These are phyloP conservation scores for Pogonocichla stellata DNA, from an alignment of 2,113 vertebrate genomes.

Conservation along the genomic window DNA sequence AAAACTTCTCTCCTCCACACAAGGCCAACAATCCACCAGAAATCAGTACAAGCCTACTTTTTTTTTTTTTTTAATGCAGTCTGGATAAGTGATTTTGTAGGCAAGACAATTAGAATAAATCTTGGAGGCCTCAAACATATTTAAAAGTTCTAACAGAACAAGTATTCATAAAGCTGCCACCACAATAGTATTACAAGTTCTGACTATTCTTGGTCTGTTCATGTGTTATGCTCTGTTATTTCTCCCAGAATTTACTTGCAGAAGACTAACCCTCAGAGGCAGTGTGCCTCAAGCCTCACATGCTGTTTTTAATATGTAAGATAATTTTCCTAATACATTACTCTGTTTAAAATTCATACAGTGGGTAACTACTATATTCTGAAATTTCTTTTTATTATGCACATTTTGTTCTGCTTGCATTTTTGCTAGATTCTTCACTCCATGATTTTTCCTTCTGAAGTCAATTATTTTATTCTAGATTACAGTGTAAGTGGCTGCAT, in stretches of 20 bases:
- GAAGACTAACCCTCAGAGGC: not conserved
- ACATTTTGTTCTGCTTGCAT: not conserved
- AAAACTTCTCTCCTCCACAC: not conserved
- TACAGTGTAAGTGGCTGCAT: not conserved
- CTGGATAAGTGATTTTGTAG: not conserved
- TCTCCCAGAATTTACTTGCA: not conserved
- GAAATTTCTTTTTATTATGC: not conserved
- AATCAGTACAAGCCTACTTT: not conserved
- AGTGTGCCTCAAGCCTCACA: not conserved
- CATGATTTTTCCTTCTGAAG: not conserved
- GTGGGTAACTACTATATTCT: not conserved
- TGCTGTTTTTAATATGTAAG: not conserved
- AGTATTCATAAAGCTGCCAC: not conserved
- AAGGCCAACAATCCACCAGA: not conserved
- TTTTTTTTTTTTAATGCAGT: not conserved
- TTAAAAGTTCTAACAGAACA: not conserved
- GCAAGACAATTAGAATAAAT: not conserved
- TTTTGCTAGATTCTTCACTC: not conserved
- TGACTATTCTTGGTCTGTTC: not conserved
- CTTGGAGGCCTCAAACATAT: not conserved
- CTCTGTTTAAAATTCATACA: not conserved
- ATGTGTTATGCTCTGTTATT: not conserved
- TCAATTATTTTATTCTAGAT: not conserved
- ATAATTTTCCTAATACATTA: not conserved
- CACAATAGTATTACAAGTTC: not conserved